Evolutionary conservation across 2,888 invertebrate genomes (phyloP).

Genomic region (Allacma fusca): DNA sequence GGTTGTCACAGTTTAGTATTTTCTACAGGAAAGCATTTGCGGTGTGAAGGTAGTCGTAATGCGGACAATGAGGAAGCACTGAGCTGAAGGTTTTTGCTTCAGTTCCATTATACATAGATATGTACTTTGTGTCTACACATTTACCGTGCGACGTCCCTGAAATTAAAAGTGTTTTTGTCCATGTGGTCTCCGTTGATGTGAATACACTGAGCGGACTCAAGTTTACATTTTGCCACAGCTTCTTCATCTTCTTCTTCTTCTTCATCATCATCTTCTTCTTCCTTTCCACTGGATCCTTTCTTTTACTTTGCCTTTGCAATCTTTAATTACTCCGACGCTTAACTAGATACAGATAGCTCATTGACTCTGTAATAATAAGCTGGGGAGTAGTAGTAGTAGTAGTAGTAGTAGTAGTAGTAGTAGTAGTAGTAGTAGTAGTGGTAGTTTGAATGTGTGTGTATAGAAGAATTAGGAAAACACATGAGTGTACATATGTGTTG

Average conservation of each 20-base stretch:
- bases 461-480: background rate
- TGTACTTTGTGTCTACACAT: constrained; percentile 13
- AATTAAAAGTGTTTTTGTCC: constrained; percentile 37
- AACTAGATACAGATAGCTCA: constrained; percentile 15
- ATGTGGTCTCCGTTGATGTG: too few species aligned
- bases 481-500: background rate
- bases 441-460: background rate
- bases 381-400: too few species aligned
- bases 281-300: background rate
- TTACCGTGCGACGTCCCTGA: background rate
- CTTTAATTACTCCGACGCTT: constrained; percentile 43
- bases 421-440: too few species aligned
- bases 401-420: too few species aligned
- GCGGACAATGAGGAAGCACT: too few species aligned
- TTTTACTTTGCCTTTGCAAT: background rate
- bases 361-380: constrained; percentile 10
- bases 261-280: background rate
- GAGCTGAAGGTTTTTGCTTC: too few species aligned
- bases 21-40: too few species aligned
- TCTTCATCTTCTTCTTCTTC: too few species aligned
- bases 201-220: too few species aligned
- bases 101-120: background rate
- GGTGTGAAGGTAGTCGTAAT: too few species aligned
- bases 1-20: too few species aligned
- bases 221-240: too few species aligned